Base-by-base conservation (phyloP, 2,888 invertebrate species). In the Bembecia ichneumoniformis region DNA sequence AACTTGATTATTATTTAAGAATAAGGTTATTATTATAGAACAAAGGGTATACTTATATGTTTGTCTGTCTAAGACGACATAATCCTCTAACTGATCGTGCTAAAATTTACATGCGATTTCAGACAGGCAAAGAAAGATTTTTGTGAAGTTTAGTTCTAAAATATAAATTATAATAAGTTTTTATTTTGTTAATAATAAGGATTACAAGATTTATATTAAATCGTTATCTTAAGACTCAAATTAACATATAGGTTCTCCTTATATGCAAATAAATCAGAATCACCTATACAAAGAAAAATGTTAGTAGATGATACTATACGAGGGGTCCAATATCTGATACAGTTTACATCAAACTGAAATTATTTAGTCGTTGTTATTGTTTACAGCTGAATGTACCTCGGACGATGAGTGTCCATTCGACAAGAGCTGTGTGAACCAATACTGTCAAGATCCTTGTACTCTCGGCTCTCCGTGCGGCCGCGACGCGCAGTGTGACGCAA, bases 401-500 rank as follows among this genome's bases (percentile, higher is more conserved):
- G 92, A 96, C 66, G 84, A 90, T 16, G 92, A 96, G 56, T 97
- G 97, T 81, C 95, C 96, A 11, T 94, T 93, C 68, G 93, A 96
- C 68, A 94, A 94, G 74, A 89, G 90, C 36, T 96, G 96, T 67
- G 86, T 92, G 47, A 93, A 92, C 63, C 90, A 91, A 57, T 93
- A 94, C 64, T 96, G 96, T 67, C 88, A 94, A 49, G 92, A 93
- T 67, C 95, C 96, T 0, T 96, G 96, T 68, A 71, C 87, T 0
- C 76, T 89, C 14, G 91, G 90, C 15, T 86, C 91, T 10, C 90
- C 91, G 1, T 96, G 96, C 63, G 96, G 95, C 9, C 91, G 92
- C 43, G 93, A 93, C 28, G 95, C 96, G 3, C 89, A 91, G 56
- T 96, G 96, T 66, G 81, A 89, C 45, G 92, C 92, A 0, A 89